phyloP scores from a whole-genome alignment of 2,797 vertebrate genomes.

The Danio jaintianensis region DNA sequence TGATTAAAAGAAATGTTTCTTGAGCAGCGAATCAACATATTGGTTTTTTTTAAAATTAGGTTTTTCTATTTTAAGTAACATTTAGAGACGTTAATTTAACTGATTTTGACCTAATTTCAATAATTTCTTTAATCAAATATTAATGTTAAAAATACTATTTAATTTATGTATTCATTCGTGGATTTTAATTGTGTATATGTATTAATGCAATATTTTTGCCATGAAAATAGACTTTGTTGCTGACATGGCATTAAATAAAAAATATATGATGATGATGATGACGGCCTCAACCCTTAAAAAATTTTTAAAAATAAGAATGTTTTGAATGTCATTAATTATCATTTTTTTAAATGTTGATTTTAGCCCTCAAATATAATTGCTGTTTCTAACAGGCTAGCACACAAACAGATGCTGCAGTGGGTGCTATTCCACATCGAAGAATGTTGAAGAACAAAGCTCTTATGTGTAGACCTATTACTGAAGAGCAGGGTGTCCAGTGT shows the following conservation, averaged over 20 bases:
- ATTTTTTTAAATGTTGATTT: neutral
- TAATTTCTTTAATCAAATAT: too few species aligned
- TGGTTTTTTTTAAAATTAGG: neutral
- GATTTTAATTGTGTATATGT: too few species aligned
- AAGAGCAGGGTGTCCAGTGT: conserved; percentile 91
- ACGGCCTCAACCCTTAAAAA: too few species aligned
- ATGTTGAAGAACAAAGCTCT: conserved; percentile 97
- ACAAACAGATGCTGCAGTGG: conserved; percentile 88
- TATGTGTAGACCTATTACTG: conserved; percentile 93
- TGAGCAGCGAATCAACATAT: neutral
- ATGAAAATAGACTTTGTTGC: too few species aligned
- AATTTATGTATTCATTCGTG: too few species aligned
- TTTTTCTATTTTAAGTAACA: neutral
- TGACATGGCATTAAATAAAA: too few species aligned
- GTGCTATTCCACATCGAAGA: conserved; percentile 78
- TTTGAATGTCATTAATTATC: neutral
- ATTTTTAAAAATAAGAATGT: too few species aligned
- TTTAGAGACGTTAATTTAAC: neutral
- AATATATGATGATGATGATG: too few species aligned
- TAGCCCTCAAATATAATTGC: neutral
- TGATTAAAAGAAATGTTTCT: neutral
- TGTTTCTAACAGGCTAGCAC: conserved; percentile 87
- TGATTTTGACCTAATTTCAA: neutral
- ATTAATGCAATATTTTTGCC: too few species aligned
- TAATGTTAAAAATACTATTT: too few species aligned